Percentiles rank a stretch among this genome's conserved stretches.
phyloP scores from a whole-genome alignment of 2,797 vertebrate genomes.

The Neostethus bicornis region DNA sequence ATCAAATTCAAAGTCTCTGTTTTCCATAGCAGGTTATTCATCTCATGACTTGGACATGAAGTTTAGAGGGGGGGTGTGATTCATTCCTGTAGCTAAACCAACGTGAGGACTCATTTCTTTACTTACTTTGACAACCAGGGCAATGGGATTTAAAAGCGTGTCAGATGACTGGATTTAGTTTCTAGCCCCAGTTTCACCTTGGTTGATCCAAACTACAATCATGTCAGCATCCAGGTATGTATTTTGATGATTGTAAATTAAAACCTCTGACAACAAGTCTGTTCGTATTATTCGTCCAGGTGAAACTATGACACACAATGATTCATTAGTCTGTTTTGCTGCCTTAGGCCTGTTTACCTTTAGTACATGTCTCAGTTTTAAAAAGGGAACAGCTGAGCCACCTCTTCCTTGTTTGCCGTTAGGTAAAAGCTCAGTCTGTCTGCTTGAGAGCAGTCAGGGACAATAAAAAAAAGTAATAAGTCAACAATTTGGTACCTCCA shows the following conservation, averaged over 20 bases:
- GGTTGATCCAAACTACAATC: slow-evolving; percentile 15
- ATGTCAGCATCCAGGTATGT: slow-evolving; percentile 31
- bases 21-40: slow-evolving; percentile 42
- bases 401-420: slow-evolving; percentile 54
- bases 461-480: slow-evolving; percentile 69
- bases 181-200: slow-evolving; percentile 38
- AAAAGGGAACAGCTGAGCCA: slow-evolving; percentile 57
- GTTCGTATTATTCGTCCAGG: slow-evolving; percentile 37
- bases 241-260: neutral
- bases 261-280: slow-evolving; percentile 22
- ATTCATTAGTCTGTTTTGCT: slow-evolving; percentile 42
- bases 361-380: slow-evolving; percentile 56
- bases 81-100: slow-evolving; percentile 64
- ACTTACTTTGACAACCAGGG: slow-evolving; percentile 62
- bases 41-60: slow-evolving; percentile 63
- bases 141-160: slow-evolving; percentile 60
- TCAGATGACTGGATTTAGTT: slow-evolving; percentile 51
- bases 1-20: slow-evolving; percentile 52
- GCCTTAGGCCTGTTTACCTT: slow-evolving; percentile 52
- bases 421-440: slow-evolving; percentile 42
- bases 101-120: slow-evolving; percentile 65
- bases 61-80: slow-evolving; percentile 26
- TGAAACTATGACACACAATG: slow-evolving; percentile 42
- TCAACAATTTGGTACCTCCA: slow-evolving; percentile 43
- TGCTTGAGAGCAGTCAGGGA: slow-evolving; percentile 36